Percentiles rank a stretch among this genome's conserved stretches.
Evolutionary conservation across 2,888 invertebrate species (phyloP).

Genomic region (Rutpela maculata): DNA sequence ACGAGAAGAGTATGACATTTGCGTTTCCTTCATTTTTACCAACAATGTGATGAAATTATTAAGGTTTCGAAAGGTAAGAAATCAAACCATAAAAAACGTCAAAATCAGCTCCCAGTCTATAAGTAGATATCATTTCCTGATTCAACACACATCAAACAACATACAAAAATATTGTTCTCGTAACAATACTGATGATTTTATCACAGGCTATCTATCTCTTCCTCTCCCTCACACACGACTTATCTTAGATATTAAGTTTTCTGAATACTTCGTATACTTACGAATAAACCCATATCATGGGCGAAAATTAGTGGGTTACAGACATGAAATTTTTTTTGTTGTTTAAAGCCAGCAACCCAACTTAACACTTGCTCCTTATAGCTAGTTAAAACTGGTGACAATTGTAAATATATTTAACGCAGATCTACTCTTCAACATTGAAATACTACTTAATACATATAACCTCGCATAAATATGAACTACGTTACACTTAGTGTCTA

Average conservation of each 20-base stretch:
- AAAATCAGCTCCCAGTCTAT: too few relatives aligned
- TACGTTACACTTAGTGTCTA: slow-evolving; percentile 49
- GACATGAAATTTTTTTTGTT: slow-evolving; percentile 53
- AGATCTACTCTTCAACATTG: slow-evolving; percentile 52
- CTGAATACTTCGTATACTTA: not conserved
- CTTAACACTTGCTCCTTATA: slow-evolving; percentile 73
- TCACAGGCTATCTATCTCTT: not conserved
- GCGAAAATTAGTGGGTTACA: not conserved
- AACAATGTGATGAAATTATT: too few relatives aligned
- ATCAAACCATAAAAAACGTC: too few relatives aligned
- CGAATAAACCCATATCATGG: not conserved
- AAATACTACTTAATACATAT: slow-evolving; percentile 55
- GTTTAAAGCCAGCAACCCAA: slow-evolving; percentile 50
- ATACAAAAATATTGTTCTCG: too few relatives aligned
- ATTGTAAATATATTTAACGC: slow-evolving; percentile 62
- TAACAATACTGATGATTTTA: not conserved
- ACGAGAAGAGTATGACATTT: too few relatives aligned
- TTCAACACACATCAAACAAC: too few relatives aligned
- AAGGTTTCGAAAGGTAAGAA: too few relatives aligned
- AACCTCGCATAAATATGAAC: slow-evolving; percentile 31
- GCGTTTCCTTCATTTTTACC: too few relatives aligned
- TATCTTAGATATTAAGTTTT: not conserved
- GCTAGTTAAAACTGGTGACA: slow-evolving; percentile 69
- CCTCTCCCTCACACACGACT: not conserved
- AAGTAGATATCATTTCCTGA: too few relatives aligned